A percentile compares a stretch with the other conserved stretches of the same genome.
phyloP scores from a whole-genome alignment of 2,888 invertebrate species.

The Parnassius glacialis region DNA sequence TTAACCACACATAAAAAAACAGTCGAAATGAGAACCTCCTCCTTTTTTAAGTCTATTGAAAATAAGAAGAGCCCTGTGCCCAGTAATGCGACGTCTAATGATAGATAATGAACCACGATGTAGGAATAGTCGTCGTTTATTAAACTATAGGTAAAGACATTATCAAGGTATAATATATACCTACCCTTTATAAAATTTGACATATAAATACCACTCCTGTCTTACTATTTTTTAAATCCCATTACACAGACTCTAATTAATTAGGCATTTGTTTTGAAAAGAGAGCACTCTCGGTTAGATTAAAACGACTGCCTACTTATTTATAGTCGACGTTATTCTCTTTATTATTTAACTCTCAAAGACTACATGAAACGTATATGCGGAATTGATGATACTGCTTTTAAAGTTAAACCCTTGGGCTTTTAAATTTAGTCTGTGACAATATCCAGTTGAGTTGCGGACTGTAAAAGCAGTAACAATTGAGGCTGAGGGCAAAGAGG shows the following conservation, averaged over 20 bases:
- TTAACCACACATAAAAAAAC: too few relatives aligned
- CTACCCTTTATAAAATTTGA: too few relatives aligned
- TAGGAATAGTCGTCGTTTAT: too few relatives aligned
- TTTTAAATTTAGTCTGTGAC: conserved; percentile 15
- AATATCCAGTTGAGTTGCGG: conserved; percentile 40
- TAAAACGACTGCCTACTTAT: conserved; percentile 12
- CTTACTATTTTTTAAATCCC: not conserved
- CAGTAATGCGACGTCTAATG: too few relatives aligned
- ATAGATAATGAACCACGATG: too few relatives aligned
- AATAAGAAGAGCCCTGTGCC: too few relatives aligned
- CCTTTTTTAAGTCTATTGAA: too few relatives aligned
- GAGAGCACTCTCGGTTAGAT: conserved; percentile 14
- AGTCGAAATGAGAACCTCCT: too few relatives aligned
- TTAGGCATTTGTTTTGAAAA: conserved; percentile 23
- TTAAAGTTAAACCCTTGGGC: not conserved
- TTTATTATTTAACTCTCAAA: conserved; percentile 15
- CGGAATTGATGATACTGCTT: conserved; percentile 12
- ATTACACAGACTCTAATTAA: conserved; percentile 17
- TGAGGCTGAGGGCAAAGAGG: conserved; percentile 75
- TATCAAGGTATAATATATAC: too few relatives aligned
- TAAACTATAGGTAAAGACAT: too few relatives aligned
- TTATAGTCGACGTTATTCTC: not conserved
- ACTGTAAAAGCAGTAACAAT: conserved; percentile 59
- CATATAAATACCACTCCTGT: too few relatives aligned
- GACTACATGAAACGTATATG: conserved; percentile 7